Percentiles rank a stretch among this genome's conserved stretches.
These are phyloP conservation scores for Teleogryllus occipitalis DNA, from an alignment of 1,140 invertebrate genomes.

Conservation along the genomic window DNA sequence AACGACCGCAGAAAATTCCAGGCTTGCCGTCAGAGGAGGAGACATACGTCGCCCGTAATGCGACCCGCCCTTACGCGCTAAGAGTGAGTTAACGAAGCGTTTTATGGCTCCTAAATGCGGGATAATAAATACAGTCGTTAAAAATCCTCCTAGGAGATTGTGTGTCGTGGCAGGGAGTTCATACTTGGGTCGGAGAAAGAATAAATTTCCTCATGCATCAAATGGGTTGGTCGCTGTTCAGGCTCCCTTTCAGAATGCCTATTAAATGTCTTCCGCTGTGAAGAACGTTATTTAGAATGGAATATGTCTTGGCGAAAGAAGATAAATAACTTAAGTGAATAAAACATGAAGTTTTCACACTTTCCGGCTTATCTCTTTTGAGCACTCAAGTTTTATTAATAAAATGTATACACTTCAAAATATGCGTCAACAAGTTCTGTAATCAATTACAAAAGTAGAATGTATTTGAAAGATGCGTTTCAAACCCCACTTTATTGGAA, in stretches of 20 bases:
- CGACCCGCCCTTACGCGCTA: background rate
- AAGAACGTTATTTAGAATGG: background rate
- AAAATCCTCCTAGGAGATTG: slow-evolving; percentile 4
- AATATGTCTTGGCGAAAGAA: background rate
- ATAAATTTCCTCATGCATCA: background rate
- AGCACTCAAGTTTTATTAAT: no score
- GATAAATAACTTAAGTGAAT: background rate
- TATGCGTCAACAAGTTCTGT: no score
- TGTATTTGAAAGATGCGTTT: no score
- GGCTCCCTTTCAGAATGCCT: background rate
- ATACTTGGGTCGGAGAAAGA: background rate
- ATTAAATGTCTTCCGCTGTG: background rate
- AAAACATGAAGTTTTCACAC: background rate
- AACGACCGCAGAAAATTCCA: background rate
- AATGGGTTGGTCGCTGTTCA: background rate
- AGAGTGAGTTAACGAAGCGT: background rate
- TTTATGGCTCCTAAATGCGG: background rate
- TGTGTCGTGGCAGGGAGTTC: background rate
- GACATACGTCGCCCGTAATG: background rate
- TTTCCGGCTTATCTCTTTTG: no score
- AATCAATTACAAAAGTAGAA: no score
- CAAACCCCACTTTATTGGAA: no score
- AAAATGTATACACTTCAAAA: no score
- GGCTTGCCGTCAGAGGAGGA: background rate
- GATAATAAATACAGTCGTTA: slow-evolving; percentile 1